phyloP scores from a whole-genome alignment of 2,113 vertebrate genomes.

The Merops nubicus region DNA sequence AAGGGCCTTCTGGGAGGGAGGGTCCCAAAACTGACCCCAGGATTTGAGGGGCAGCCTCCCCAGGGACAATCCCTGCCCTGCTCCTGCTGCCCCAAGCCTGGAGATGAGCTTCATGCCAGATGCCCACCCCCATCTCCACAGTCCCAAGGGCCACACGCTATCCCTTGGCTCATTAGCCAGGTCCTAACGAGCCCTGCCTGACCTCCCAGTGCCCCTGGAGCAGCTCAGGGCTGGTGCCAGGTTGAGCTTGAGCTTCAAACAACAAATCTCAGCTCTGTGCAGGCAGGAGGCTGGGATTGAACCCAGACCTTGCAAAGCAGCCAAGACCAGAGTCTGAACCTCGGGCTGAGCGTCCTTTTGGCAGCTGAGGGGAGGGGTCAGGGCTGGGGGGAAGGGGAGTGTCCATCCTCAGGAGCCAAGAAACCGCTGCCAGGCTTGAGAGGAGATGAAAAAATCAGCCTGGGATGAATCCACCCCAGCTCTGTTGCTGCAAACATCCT shows the following conservation, averaged over 20 bases:
- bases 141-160: background rate
- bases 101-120: background rate
- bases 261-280: background rate
- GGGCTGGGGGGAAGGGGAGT: background rate
- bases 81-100: too few species aligned
- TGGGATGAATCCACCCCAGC: background rate
- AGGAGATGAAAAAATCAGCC: background rate
- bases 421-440: background rate
- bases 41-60: too few species aligned
- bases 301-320: background rate
- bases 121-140: accelerated
- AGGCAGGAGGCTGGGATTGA: background rate
- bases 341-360: background rate
- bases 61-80: too few species aligned
- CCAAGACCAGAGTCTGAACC: too few species aligned
- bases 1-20: too few species aligned
- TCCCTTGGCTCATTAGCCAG: accelerated
- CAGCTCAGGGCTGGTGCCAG: background rate
- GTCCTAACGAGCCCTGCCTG: background rate
- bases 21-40: too few species aligned
- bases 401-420: background rate
- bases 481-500: background rate
- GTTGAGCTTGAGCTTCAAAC: accelerated
- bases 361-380: background rate
- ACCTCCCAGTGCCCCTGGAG: background rate